Evolutionary conservation across 2,797 vertebrate species (phyloP).

Genomic region (Darevskia nairensis): DNA sequence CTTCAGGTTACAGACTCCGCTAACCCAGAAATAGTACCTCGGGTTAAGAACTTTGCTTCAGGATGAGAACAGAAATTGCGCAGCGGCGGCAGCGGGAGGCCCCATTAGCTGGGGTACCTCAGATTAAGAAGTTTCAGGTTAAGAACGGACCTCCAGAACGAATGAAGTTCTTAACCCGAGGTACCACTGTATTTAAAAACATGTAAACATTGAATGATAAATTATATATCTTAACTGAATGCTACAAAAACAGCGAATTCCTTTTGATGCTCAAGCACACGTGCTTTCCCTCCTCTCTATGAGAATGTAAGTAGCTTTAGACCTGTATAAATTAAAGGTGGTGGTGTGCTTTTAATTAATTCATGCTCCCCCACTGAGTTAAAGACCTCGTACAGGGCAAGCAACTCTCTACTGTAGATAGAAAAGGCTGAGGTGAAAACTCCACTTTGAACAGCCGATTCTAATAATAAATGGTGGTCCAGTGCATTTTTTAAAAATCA

Average conservation of each 20-base stretch:
- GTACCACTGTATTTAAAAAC: not conserved
- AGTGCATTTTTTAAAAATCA: conserved; percentile 16
- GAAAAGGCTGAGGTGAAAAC: conserved; percentile 3
- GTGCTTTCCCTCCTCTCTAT: conserved; percentile 3
- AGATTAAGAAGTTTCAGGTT: no score
- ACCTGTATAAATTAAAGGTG: conserved; percentile 5
- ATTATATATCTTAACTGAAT: conserved; percentile 35
- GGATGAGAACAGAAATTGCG: no score
- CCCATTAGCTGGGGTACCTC: no score
- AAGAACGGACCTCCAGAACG: no score
- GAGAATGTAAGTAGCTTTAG: not conserved
- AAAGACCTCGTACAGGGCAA: conserved; percentile 1
- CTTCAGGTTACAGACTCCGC: no score
- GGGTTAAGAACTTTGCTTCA: no score
- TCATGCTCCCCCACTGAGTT: conserved; percentile 24
- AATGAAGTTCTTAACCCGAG: no score
- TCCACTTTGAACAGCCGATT: not conserved
- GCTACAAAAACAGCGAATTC: conserved; percentile 8
- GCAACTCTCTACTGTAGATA: not conserved
- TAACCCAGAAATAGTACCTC: no score
- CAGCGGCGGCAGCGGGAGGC: no score
- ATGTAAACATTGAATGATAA: conserved; percentile 22
- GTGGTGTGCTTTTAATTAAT: conserved; percentile 24
- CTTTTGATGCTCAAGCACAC: conserved; percentile 9
- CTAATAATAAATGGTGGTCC: conserved; percentile 14